Conservation (phyloP, 2,797 vertebrate species). For the Parauchenoglanis punctatus region DNA sequence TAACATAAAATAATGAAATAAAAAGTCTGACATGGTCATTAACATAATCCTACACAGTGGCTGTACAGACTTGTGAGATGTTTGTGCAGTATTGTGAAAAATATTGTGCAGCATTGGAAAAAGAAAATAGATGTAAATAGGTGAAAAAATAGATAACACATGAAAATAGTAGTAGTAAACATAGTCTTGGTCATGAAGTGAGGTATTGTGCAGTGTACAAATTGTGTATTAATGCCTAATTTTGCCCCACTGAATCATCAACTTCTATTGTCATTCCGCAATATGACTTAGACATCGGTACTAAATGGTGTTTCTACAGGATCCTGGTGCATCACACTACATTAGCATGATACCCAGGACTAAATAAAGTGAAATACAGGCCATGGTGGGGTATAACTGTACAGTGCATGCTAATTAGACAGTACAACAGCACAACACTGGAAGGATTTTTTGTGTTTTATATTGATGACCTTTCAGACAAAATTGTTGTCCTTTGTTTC, state of each 20-base stretch:
- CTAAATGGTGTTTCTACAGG: neutral
- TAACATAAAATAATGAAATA: neutral
- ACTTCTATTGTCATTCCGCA: too few relatives aligned
- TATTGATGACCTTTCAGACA: neutral
- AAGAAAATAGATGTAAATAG: neutral
- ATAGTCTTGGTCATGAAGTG: neutral
- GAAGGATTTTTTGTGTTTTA: neutral
- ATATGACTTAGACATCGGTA: neutral
- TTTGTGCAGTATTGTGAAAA: neutral
- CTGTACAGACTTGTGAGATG: neutral
- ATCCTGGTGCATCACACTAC: neutral
- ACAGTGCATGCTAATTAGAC: neutral
- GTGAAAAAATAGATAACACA: too few relatives aligned
- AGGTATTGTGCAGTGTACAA: neutral
- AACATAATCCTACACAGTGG: neutral
- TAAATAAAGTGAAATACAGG: neutral
- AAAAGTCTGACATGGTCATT: neutral
- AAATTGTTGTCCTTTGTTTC: neutral
- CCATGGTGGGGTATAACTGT: too few relatives aligned
- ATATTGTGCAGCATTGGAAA: neutral
- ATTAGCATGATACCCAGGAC: neutral
- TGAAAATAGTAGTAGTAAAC: neutral
- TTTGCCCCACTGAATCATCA: neutral
- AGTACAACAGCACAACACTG: neutral
- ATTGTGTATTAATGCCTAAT: neutral